Percentiles rank a stretch among this genome's conserved stretches.
phyloP scores from a whole-genome alignment of 2,113 vertebrate species.

The Ibidorhyncha struthersii region DNA sequence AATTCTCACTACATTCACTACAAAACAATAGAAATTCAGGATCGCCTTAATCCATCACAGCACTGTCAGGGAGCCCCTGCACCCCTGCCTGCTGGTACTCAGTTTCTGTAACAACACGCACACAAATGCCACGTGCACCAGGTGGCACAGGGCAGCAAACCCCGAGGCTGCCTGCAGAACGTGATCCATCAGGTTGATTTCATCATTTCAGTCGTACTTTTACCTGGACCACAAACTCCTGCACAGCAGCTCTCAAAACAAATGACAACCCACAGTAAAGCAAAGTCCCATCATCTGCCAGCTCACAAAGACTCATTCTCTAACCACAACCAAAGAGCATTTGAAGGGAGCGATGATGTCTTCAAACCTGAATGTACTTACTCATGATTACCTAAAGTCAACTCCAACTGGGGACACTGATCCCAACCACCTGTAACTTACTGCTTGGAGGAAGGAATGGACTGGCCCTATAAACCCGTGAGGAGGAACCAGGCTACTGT shows the following conservation, averaged over 20 bases:
- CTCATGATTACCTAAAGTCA: neutral
- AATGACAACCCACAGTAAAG: fast-evolving
- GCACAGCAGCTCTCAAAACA: neutral
- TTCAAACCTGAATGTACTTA: neutral
- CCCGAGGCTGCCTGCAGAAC: neutral
- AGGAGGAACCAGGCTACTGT: neutral
- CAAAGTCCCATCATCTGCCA: neutral
- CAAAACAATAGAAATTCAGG: slow-evolving; percentile 59
- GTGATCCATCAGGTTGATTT: neutral
- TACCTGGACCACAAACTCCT: neutral
- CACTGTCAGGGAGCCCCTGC: slow-evolving; percentile 33
- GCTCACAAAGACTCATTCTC: fast-evolving
- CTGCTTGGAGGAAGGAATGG: neutral
- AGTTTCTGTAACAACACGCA: neutral
- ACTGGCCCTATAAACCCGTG: neutral
- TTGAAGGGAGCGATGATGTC: neutral
- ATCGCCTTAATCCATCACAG: slow-evolving; percentile 67
- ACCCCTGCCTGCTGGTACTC: neutral
- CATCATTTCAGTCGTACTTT: neutral
- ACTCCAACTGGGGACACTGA: neutral
- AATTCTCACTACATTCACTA: slow-evolving; percentile 32
- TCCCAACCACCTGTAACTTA: neutral
- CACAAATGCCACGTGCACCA: neutral
- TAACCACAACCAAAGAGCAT: fast-evolving
- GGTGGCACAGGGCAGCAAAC: neutral